Percentiles rank a stretch among this genome's conserved stretches.
Evolutionary conservation across 2,797 vertebrate genomes (phyloP).

Genomic region (Clarias laeviceps): DNA sequence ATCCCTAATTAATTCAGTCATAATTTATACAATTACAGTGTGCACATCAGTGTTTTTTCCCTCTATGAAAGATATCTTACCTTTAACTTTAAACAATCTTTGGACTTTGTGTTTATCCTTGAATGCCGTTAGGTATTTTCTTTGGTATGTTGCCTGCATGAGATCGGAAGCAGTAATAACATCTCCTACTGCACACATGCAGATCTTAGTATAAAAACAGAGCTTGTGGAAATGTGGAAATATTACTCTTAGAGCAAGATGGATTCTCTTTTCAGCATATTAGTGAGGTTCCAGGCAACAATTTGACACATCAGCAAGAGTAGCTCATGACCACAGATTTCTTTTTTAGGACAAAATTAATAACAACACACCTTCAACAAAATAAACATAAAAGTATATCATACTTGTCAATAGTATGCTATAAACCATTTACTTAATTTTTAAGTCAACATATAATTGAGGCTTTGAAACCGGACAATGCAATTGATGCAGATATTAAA

Average conservation of each 20-base stretch:
- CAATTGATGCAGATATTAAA: no score
- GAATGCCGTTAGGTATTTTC: constrained; percentile 36
- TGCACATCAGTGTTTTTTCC: constrained; percentile 14
- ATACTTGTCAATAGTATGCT: background rate
- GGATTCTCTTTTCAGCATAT: constrained; percentile 13
- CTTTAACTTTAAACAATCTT: no score
- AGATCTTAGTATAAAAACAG: constrained; percentile 1
- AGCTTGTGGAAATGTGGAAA: constrained; percentile 8
- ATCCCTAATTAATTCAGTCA: background rate
- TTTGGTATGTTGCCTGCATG: constrained; percentile 31
- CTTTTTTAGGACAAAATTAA: background rate
- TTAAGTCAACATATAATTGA: background rate
- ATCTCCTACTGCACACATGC: background rate
- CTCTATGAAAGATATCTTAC: no score
- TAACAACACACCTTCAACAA: background rate
- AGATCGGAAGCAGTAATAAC: constrained; percentile 23
- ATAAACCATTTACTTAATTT: background rate
- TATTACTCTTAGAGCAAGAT: constrained; percentile 7
- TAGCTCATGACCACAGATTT: background rate
- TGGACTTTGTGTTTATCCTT: constrained; percentile 9
- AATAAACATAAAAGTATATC: background rate
- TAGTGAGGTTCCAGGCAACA: background rate
- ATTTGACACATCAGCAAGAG: background rate
- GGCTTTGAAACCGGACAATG: no score
- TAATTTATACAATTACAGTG: background rate